Percentiles rank a stretch among this genome's conserved stretches.
phyloP scores from a whole-genome alignment of 2,113 vertebrate species.

The Gulo gulo region DNA sequence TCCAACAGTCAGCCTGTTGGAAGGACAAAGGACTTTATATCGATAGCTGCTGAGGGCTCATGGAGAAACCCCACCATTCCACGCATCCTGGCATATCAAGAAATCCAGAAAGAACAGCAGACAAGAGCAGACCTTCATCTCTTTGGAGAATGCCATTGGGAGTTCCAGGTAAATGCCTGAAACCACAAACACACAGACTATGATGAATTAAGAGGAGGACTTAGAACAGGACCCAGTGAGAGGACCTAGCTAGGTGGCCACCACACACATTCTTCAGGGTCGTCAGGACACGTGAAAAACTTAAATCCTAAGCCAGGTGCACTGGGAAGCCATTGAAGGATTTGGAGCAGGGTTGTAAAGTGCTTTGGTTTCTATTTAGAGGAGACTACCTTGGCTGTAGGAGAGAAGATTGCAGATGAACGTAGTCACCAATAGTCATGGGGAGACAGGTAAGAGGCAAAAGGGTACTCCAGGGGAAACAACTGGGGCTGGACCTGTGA shows the following conservation, averaged over 20 bases:
- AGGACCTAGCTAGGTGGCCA: neutral
- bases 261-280: neutral
- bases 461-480: neutral
- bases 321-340: neutral
- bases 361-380: neutral
- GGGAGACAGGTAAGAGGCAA: neutral
- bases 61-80: neutral
- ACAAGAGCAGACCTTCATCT: neutral
- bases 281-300: neutral
- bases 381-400: neutral
- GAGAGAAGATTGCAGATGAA: neutral
- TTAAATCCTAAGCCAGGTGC: neutral
- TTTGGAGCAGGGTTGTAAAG: neutral
- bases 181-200: neutral
- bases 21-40: neutral
- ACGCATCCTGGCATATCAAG: neutral
- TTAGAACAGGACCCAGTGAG: neutral
- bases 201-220: neutral
- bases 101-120: neutral
- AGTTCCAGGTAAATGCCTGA: neutral
- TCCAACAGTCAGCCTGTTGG: neutral
- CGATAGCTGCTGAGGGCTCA: neutral
- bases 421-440: neutral
- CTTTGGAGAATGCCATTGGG: neutral
- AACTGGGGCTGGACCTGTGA: neutral